These are phyloP conservation scores for Drosophila picticornis DNA, from an alignment of 2,888 invertebrate genomes.

Conservation along the genomic window DNA sequence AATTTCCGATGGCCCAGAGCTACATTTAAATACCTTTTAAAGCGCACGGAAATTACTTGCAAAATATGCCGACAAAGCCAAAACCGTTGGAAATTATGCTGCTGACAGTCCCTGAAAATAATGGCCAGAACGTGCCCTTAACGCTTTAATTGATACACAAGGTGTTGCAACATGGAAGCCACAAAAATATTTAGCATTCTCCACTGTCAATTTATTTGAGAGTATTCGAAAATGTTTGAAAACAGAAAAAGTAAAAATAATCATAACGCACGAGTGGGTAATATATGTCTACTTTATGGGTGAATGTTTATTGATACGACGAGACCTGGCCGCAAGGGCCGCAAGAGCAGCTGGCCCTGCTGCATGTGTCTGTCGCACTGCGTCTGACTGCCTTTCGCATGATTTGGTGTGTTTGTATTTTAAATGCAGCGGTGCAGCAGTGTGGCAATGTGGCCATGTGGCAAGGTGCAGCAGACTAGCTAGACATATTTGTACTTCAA, in stretches of 20 bases:
- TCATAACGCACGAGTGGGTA: constrained; percentile 10
- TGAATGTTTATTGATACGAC: constrained; percentile 15
- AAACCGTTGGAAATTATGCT: constrained; percentile 29
- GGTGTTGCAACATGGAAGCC: constrained; percentile 30
- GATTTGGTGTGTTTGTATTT: constrained; percentile 68
- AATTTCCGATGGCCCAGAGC: constrained; percentile 55
- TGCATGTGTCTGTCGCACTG: constrained; percentile 64
- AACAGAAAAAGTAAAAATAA: background rate
- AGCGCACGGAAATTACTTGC: constrained; percentile 60
- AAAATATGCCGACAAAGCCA: constrained; percentile 46
- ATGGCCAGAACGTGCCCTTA: constrained; percentile 62
- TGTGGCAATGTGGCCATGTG: background rate
- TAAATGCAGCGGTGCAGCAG: constrained; percentile 53
- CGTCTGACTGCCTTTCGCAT: constrained; percentile 76
- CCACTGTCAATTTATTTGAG: constrained; percentile 55
- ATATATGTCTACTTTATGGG: constrained; percentile 14
- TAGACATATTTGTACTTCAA: constrained; percentile 58
- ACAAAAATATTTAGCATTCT: constrained; percentile 42
- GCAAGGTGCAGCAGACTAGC: constrained; percentile 37
- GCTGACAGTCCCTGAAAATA: constrained; percentile 52
- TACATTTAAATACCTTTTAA: constrained; percentile 61
- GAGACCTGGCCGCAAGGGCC: constrained; percentile 37
- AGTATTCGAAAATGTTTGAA: constrained; percentile 40
- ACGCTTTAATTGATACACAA: constrained; percentile 66
- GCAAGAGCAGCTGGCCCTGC: constrained; percentile 35